These are phyloP conservation scores for Trinectes maculatus DNA, from an alignment of 2,113 vertebrate genomes.

Conservation along the genomic window DNA sequence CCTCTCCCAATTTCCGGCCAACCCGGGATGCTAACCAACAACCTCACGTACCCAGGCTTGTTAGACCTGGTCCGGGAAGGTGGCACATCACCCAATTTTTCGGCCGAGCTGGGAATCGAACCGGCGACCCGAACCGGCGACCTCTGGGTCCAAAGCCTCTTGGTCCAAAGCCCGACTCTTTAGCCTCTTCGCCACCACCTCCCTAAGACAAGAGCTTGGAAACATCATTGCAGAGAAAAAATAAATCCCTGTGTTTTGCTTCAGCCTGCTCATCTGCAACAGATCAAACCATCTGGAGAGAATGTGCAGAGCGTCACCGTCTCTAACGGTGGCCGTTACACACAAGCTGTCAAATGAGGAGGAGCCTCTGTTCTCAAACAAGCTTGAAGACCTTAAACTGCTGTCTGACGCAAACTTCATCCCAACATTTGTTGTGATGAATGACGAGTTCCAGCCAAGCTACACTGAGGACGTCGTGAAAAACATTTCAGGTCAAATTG, in stretches of 20 bases:
- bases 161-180: too few species aligned
- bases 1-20: too few species aligned
- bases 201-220: constrained; percentile 50
- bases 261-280: constrained; percentile 80
- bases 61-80: too few species aligned
- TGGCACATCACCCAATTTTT: too few species aligned
- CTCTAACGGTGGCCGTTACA: constrained; percentile 75
- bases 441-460: constrained; percentile 49
- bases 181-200: too few species aligned
- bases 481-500: constrained; percentile 67
- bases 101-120: too few species aligned
- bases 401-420: constrained; percentile 67
- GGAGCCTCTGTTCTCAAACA: constrained; percentile 69
- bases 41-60: too few species aligned
- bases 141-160: too few species aligned
- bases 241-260: constrained; percentile 65
- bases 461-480: constrained; percentile 71
- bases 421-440: constrained; percentile 82
- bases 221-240: constrained; percentile 56
- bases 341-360: constrained; percentile 71
- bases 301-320: constrained; percentile 40
- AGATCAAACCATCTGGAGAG: constrained; percentile 73
- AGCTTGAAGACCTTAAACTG: constrained; percentile 25
- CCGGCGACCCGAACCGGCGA: too few species aligned
- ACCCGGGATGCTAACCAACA: too few species aligned